Percentiles rank a stretch among this genome's conserved stretches.
These are phyloP conservation scores for Chloroceryle amazona DNA, from an alignment of 2,797 vertebrate species.

Conservation along the genomic window DNA sequence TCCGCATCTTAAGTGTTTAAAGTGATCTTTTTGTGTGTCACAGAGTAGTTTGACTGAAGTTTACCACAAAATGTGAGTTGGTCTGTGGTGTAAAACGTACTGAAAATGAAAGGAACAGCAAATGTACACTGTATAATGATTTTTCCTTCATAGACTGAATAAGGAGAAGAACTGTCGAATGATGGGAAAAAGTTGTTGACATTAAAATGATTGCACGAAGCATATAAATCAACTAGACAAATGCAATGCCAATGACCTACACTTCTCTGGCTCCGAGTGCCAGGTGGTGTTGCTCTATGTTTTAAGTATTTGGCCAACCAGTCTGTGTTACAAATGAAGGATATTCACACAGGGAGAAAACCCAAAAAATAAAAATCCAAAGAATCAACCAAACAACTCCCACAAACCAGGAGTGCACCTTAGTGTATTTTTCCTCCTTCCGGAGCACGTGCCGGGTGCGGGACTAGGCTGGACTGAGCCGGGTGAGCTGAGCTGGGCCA, in stretches of 20 bases:
- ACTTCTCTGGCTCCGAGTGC: neutral
- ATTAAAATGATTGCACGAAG: neutral
- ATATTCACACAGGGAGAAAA: neutral
- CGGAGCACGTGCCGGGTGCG: too few species aligned
- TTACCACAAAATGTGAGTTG: neutral
- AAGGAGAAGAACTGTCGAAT: neutral
- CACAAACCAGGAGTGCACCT: neutral
- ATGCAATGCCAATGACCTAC: neutral
- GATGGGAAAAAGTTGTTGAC: neutral
- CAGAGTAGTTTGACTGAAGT: neutral
- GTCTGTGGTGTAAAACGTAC: neutral
- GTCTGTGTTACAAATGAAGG: neutral
- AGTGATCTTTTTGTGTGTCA: neutral
- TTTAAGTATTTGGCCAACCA: slow-evolving; percentile 32
- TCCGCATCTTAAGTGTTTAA: neutral
- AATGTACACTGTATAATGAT: rapidly evolving
- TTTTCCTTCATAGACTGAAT: neutral
- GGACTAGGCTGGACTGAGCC: too few species aligned
- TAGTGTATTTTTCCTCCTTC: neutral
- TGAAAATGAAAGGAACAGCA: neutral
- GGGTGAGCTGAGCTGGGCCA: neutral
- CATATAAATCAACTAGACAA: neutral
- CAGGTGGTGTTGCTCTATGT: neutral
- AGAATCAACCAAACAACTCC: neutral
- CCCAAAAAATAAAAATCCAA: neutral